Conservation (phyloP, 2,797 vertebrate species). For the Pseudotriccus pelzelni region DNA sequence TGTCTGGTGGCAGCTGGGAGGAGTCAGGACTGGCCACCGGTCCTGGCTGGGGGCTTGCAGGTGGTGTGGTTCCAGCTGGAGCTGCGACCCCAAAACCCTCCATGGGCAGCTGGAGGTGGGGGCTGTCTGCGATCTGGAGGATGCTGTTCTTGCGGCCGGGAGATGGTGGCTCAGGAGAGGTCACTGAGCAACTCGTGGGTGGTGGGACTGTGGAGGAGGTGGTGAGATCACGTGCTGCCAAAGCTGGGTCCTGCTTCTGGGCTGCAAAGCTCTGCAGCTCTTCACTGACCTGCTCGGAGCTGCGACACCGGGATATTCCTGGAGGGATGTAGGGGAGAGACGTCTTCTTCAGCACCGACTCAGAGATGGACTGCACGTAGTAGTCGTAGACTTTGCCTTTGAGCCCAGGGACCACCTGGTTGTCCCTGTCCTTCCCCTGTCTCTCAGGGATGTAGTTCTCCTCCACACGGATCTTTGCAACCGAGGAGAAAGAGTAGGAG, state of each 20-base stretch:
- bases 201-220: neutral
- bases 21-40: conserved; percentile 65
- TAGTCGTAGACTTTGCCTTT: conserved; percentile 89
- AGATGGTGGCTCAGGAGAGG: neutral
- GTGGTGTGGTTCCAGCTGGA: neutral
- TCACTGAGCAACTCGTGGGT: neutral
- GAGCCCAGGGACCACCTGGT: neutral
- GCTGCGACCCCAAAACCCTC: neutral
- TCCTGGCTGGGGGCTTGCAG: conserved; percentile 11
- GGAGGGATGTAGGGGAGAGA: neutral
- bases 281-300: accelerated
- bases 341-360: conserved; percentile 65
- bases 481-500: conserved; percentile 84
- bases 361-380: conserved; percentile 82
- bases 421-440: neutral
- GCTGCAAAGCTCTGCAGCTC: neutral
- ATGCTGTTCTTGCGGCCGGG: conserved; percentile 79
- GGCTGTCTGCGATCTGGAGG: conserved; percentile 76
- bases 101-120: conserved; percentile 73
- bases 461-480: conserved; percentile 84
- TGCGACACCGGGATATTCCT: neutral
- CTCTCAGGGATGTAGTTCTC: conserved; percentile 78
- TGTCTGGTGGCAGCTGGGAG: conserved; percentile 45
- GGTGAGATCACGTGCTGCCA: accelerated
- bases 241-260: accelerated